phyloP scores from a whole-genome alignment of 2,113 vertebrate genomes.

The Dasyornis broadbenti region DNA sequence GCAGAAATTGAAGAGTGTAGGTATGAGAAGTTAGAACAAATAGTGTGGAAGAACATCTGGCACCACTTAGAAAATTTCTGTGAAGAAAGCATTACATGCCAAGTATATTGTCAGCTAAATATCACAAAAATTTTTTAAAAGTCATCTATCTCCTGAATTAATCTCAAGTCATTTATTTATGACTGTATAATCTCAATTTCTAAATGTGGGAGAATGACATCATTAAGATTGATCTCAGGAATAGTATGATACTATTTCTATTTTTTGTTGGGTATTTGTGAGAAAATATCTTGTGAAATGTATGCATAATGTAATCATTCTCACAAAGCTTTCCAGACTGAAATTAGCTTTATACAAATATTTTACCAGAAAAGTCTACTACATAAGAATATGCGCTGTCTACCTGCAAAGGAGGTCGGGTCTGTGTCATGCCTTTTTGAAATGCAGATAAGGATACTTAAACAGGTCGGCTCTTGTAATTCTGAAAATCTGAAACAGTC shows the following conservation, averaged over 20 bases:
- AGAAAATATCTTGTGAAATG: not conserved
- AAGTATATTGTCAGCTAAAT: not conserved
- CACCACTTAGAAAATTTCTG: not conserved
- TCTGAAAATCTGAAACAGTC: slow-evolving; percentile 3
- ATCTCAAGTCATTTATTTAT: not conserved
- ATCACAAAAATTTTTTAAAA: not conserved
- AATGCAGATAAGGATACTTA: not conserved
- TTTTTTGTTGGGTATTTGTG: not conserved
- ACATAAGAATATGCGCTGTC: not conserved
- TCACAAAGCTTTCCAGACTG: not conserved
- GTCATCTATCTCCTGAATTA: not conserved
- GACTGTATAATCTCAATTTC: not conserved
- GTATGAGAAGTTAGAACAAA: not conserved
- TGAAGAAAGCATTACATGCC: not conserved
- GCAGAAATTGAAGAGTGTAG: not conserved
- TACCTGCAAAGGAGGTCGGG: not conserved
- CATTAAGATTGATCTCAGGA: not conserved
- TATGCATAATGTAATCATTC: not conserved
- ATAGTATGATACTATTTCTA: not conserved
- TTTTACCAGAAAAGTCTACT: not conserved
- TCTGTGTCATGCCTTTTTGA: not conserved
- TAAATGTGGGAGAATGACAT: not conserved
- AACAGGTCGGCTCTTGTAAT: not conserved
- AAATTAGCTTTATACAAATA: not conserved
- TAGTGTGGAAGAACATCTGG: not conserved